Conservation (phyloP, 1,140 invertebrate species). For the Zaprionus camerounensis region DNA sequence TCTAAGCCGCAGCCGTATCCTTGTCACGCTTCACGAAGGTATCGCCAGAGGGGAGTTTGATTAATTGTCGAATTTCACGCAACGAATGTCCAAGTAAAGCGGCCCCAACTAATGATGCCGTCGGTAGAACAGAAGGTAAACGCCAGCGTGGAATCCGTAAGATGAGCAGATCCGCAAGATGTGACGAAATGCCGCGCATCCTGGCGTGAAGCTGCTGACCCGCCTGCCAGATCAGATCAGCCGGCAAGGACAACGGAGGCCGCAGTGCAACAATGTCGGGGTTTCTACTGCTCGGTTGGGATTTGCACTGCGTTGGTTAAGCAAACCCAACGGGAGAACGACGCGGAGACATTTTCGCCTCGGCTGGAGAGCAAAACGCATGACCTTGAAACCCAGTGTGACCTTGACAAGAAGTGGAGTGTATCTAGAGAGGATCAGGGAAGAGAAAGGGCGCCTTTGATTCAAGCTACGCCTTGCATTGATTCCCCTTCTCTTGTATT, state of each 20-base stretch:
- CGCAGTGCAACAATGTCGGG: conserved; percentile 64
- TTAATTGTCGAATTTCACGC: conserved; percentile 82
- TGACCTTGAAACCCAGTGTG: conserved; percentile 23
- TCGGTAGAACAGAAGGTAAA: conserved; percentile 39
- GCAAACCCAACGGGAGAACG: conserved; percentile 71
- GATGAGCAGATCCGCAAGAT: not conserved
- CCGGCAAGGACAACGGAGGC: conserved; percentile 75
- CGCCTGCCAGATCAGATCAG: conserved; percentile 17
- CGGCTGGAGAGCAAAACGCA: conserved; percentile 44
- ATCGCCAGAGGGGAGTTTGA: conserved; percentile 60
- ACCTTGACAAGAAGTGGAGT: conserved; percentile 1
- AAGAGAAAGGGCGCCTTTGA: not conserved
- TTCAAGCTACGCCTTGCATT: not conserved
- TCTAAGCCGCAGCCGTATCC: conserved; percentile 59
- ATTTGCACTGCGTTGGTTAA: conserved; percentile 65
- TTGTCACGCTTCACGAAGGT: conserved; percentile 63
- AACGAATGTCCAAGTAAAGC: conserved; percentile 54
- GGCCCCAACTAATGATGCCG: conserved; percentile 73
- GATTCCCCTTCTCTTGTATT: no score
- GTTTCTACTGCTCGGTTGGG: conserved; percentile 72
- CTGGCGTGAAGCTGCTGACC: not conserved
- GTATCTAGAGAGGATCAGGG: not conserved
- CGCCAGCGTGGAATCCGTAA: conserved; percentile 62
- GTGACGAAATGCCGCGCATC: not conserved
- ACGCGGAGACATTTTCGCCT: conserved; percentile 50